Evolutionary conservation across 2,888 invertebrate species (phyloP), one percentile per base, ranked within the genome.

Genomic region (Pristionchus arcanus): DNA sequence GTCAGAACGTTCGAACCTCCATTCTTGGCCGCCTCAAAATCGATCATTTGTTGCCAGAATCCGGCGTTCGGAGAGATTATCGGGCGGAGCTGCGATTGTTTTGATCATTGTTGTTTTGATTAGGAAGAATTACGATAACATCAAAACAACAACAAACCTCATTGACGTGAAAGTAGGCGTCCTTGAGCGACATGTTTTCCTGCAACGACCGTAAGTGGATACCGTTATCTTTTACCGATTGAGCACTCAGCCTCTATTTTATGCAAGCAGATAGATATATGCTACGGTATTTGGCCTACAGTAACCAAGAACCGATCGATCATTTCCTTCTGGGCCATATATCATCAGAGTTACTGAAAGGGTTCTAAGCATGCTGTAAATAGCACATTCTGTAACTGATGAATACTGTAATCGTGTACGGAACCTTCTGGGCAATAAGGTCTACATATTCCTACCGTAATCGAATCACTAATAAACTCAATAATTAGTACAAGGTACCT

Each of bases 41-140:
- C 89, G 49, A 89, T 89, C 89, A 89, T 89, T 49, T 89, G 89
- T 25, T 89, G 81, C 89, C 89, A 89, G 89, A 89, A 89, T 34
- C 89, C 89, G 9, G 81, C 53, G 42, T 89, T 89, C 15, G 89
- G 89, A n/a, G 89, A 89, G 81, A 89, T 83, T 4, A 89, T 89
- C n/a, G 89, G 89, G 25, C 89, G 89, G n/a, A 81, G 42, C 89
- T 89, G 83, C 9, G n/a, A 21, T 4, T 19, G 16, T 5, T 5
- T 19, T 49, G 34, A 37, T n/a, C n/a, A n/a, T 37, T 74, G 42
- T 49, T 19, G 16, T 21, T 34, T 19, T 63, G n/a, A n/a, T n/a
- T 7, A n/a, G 63, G 63, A 63, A n/a, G 21, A 59, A 59, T 25
- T 19, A 77, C n/a, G 16, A 28, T 49, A 77, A 42, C 15, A 42